Evolutionary conservation across 2,797 vertebrate genomes (phyloP).

Genomic region (Cryptoprocta ferox): DNA sequence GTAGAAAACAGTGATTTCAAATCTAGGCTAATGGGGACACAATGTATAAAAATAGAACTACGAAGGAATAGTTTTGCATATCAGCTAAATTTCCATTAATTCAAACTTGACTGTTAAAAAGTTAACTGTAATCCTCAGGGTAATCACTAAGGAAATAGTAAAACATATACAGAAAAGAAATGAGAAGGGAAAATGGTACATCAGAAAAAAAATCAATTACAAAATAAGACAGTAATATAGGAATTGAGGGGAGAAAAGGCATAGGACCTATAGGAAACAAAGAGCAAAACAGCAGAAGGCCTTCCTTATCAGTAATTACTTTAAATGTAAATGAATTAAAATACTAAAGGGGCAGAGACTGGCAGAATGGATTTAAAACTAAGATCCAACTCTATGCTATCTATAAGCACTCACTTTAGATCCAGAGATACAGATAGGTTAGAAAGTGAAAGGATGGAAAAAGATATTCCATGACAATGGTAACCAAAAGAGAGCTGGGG

Average conservation of each 20-base stretch:
- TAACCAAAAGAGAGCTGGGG: not conserved
- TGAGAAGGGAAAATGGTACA: not conserved
- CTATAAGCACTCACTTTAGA: not conserved
- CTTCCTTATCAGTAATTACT: not conserved
- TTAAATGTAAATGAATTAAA: not conserved
- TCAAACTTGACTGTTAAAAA: not conserved
- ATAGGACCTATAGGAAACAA: not conserved
- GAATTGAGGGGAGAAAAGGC: not conserved
- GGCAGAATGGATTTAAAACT: not conserved
- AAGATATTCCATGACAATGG: not conserved
- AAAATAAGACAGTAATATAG: not conserved
- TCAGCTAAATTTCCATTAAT: not conserved
- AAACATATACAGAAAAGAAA: not conserved
- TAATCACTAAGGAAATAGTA: not conserved
- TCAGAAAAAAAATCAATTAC: conserved; percentile 1
- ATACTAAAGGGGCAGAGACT: not conserved
- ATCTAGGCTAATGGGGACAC: not conserved
- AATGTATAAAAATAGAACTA: not conserved
- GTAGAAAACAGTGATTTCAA: conserved; percentile 38
- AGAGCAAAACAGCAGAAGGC: not conserved
- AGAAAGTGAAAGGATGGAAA: not conserved
- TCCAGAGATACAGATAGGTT: not conserved
- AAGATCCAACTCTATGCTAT: not conserved
- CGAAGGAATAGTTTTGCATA: not conserved
- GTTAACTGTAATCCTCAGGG: not conserved